These are phyloP conservation scores for Anastrepha ludens DNA, from an alignment of 1,140 invertebrate species.

Conservation along the genomic window DNA sequence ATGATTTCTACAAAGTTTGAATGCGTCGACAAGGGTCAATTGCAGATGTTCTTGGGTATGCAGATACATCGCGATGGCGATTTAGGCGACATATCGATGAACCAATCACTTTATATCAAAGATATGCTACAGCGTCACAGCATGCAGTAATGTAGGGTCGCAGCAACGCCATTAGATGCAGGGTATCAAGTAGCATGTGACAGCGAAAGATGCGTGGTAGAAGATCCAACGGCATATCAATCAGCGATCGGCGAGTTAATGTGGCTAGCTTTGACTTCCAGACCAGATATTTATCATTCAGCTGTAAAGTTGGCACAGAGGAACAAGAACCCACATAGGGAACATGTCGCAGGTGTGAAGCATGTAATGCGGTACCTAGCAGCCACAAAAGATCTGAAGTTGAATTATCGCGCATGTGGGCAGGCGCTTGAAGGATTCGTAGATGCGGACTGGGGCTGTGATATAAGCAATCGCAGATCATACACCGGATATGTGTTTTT, in stretches of 20 bases:
- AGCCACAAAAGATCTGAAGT: neutral
- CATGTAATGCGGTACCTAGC: constrained; percentile 56
- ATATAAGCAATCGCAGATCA: neutral
- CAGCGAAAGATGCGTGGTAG: neutral
- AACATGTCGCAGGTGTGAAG: constrained; percentile 59
- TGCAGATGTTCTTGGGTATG: constrained; percentile 65
- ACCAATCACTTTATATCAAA: constrained; percentile 69
- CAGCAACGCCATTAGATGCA: constrained; percentile 66
- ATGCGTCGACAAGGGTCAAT: constrained; percentile 47
- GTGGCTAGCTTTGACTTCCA: constrained; percentile 68
- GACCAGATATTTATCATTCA: constrained; percentile 72
- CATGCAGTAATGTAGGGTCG: constrained; percentile 70
- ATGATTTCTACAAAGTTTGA: constrained; percentile 24
- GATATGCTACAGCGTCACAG: constrained; percentile 68
- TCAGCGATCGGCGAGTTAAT: constrained; percentile 67
- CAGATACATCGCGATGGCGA: constrained; percentile 60
- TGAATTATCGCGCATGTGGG: neutral
- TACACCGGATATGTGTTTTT: neutral
- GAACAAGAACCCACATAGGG: constrained; percentile 62
- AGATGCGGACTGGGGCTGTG: neutral
- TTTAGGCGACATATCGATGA: constrained; percentile 58
- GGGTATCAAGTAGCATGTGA: constrained; percentile 51
- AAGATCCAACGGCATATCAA: constrained; percentile 56
- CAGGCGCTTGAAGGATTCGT: neutral
- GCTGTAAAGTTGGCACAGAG: constrained; percentile 67